Percentiles rank a stretch among this genome's conserved stretches.
These are phyloP conservation scores for Chromis chromis DNA, from an alignment of 2,797 vertebrate genomes.

Conservation along the genomic window DNA sequence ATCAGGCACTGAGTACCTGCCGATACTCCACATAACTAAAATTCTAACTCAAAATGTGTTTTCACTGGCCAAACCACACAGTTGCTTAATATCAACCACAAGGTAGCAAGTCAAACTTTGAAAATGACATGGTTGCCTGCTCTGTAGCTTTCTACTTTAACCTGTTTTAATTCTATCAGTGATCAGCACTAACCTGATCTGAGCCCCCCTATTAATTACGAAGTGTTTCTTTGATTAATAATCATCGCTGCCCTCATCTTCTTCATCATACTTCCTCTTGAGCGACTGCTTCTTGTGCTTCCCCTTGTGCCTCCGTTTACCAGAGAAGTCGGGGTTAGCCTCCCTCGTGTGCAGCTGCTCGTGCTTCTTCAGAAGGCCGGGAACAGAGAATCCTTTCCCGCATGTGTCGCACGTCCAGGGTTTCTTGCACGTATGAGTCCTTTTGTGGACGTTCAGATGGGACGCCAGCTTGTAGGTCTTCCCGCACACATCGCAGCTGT, in stretches of 20 bases:
- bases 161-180: neutral
- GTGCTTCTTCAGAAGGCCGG: slow-evolving; percentile 79
- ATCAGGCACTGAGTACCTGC: neutral
- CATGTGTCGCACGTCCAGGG: slow-evolving; percentile 80
- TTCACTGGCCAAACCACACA: neutral
- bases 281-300: slow-evolving; percentile 79
- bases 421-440: slow-evolving; percentile 80
- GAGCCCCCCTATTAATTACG: neutral
- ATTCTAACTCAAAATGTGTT: neutral
- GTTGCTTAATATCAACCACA: neutral
- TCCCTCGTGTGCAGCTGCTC: slow-evolving; percentile 76
- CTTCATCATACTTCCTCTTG: slow-evolving; percentile 79
- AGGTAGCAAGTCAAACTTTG: neutral
- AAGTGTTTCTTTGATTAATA: slow-evolving; percentile 56
- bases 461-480: slow-evolving; percentile 82
- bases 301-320: slow-evolving; percentile 67
- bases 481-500: slow-evolving; percentile 81
- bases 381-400: slow-evolving; percentile 78
- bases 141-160: neutral
- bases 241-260: slow-evolving; percentile 79
- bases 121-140: neutral
- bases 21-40: neutral
- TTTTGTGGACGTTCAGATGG: slow-evolving; percentile 81
- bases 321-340: slow-evolving; percentile 68
- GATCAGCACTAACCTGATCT: neutral